phyloP scores from a whole-genome alignment of 2,888 invertebrate genomes.

The Acrocera orbiculus region DNA sequence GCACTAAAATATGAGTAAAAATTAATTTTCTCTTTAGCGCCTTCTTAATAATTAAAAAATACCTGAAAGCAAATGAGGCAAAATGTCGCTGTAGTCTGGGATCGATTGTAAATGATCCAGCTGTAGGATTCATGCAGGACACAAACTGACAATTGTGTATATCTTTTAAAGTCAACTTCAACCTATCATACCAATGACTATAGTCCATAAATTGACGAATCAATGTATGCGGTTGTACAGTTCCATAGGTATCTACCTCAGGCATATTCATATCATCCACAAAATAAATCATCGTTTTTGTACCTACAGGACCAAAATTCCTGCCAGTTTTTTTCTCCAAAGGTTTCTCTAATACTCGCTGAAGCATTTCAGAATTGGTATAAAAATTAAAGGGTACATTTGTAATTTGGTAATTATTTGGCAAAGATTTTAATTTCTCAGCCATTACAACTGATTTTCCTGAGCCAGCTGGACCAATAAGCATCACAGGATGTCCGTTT shows the following conservation, averaged over 20 bases:
- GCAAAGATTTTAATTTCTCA: constrained; percentile 56
- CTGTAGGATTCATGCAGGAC: constrained; percentile 92
- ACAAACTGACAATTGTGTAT: constrained; percentile 88
- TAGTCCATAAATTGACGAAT: constrained; percentile 88
- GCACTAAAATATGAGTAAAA: constrained; percentile 38
- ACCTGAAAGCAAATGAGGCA: constrained; percentile 71
- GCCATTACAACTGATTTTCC: constrained; percentile 86
- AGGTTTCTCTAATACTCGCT: constrained; percentile 73
- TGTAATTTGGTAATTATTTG: constrained; percentile 62
- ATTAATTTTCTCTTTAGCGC: neutral
- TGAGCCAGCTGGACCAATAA: constrained; percentile 76
- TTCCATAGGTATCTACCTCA: constrained; percentile 84
- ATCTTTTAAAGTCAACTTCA: constrained; percentile 71
- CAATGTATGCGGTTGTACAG: constrained; percentile 88
- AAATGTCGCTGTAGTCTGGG: constrained; percentile 76
- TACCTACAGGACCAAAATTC: constrained; percentile 87
- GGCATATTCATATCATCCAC: constrained; percentile 97
- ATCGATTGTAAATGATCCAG: constrained; percentile 88
- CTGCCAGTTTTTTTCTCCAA: constrained; percentile 89
- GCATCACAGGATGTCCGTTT: constrained; percentile 69
- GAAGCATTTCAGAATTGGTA: constrained; percentile 83
- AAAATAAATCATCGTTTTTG: constrained; percentile 80
- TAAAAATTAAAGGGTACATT: constrained; percentile 93
- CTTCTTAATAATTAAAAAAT: constrained; percentile 13
- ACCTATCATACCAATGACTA: constrained; percentile 86